These are phyloP conservation scores for Chaetodon trifascialis DNA, from an alignment of 2,113 vertebrate species.

Conservation along the genomic window DNA sequence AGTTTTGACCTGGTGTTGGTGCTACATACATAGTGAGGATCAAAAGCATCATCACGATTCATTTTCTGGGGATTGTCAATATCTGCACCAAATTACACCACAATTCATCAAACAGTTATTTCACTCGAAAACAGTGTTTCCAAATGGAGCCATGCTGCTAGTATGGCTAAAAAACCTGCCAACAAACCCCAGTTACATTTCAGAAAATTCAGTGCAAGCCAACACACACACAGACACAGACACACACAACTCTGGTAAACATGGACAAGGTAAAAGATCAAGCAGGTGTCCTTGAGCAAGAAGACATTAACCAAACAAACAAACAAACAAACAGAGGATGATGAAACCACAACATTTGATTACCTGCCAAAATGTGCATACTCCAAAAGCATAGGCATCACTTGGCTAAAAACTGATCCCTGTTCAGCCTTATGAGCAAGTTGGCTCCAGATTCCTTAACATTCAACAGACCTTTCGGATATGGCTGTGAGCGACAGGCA, in stretches of 20 bases:
- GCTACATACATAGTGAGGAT: neutral
- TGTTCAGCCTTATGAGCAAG: constrained; percentile 16
- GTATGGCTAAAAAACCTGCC: constrained; percentile 17
- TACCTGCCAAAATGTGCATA: constrained; percentile 32
- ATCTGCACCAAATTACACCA: neutral
- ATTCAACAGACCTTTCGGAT: constrained; percentile 20
- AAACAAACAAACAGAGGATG: neutral
- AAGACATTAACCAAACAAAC: constrained; percentile 35
- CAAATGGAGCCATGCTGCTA: neutral
- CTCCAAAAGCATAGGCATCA: constrained; percentile 54
- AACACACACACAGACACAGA: constrained; percentile 17
- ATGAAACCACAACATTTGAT: constrained; percentile 8
- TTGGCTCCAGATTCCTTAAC: constrained; percentile 26
- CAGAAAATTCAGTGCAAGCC: constrained; percentile 40
- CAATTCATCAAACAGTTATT: neutral
- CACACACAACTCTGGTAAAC: constrained; percentile 37
- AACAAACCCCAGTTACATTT: constrained; percentile 12
- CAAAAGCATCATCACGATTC: neutral
- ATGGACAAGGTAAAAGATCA: constrained; percentile 30
- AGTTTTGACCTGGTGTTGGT: neutral
- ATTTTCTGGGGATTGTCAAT: neutral
- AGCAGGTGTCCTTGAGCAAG: constrained; percentile 21
- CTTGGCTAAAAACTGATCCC: constrained; percentile 13
- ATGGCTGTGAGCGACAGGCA: constrained; percentile 38
- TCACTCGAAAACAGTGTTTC: neutral